A percentile compares a stretch with the other conserved stretches of the same genome.
phyloP scores from a whole-genome alignment of 2,113 vertebrate genomes.

The Pelvicachromis taeniatus region DNA sequence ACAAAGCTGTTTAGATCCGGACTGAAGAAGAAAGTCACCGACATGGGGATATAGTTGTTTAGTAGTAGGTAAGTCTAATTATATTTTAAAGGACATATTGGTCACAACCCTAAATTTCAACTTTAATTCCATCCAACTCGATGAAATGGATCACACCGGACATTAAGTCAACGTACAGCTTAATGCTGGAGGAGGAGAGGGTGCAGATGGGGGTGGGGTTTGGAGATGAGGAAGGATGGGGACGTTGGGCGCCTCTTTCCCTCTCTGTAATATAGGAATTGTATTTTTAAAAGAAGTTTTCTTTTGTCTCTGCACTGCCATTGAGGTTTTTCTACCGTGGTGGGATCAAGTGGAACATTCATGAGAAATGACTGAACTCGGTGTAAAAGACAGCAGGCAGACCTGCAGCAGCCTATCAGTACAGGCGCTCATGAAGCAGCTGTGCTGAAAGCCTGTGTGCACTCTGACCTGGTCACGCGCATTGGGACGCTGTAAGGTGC shows the following conservation, averaged over 20 bases:
- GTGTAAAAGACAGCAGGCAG: background rate
- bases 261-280: conserved; percentile 60
- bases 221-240: conserved; percentile 17
- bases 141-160: background rate
- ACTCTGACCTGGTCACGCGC: background rate
- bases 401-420: rapidly evolving
- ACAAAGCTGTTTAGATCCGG: background rate
- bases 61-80: background rate
- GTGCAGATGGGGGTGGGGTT: conserved; percentile 44
- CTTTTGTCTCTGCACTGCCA: background rate
- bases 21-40: background rate
- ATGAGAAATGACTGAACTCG: background rate
- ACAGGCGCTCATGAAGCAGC: background rate
- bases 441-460: background rate
- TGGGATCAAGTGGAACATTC: background rate
- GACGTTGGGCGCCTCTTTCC: conserved; percentile 52
- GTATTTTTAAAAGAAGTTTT: conserved; percentile 15
- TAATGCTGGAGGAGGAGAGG: background rate
- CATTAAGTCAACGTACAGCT: background rate
- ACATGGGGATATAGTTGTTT: background rate
- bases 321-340: rapidly evolving
- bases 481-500: background rate
- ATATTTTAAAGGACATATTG: background rate
- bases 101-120: background rate
- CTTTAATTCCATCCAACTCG: background rate